phyloP scores from a whole-genome alignment of 1,140 invertebrate genomes.

The Drosophila lowei region DNA sequence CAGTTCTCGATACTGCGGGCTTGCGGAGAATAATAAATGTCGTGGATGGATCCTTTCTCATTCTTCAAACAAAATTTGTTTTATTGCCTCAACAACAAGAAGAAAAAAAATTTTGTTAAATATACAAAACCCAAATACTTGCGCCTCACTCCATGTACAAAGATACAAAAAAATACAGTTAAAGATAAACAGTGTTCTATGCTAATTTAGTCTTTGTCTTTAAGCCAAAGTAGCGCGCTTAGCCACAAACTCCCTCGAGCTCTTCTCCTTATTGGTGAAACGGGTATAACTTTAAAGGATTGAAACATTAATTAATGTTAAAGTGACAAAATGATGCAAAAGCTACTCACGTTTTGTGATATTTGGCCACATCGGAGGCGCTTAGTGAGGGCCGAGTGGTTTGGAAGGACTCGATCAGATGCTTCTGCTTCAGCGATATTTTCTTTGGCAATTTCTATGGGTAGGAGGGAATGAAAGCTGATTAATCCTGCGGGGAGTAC shows the following conservation, averaged over 20 bases:
- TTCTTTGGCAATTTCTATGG: slow-evolving; percentile 76
- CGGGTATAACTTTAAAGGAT: slow-evolving; percentile 60
- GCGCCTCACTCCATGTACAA: slow-evolving; percentile 13
- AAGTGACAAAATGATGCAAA: no score
- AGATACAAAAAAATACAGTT: slow-evolving; percentile 10
- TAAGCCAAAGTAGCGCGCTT: slow-evolving; percentile 78
- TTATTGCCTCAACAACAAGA: slow-evolving; percentile 57
- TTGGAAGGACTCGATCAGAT: slow-evolving; percentile 73
- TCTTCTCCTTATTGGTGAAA: slow-evolving; percentile 80
- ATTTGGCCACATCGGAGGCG: slow-evolving; percentile 67
- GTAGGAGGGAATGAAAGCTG: slow-evolving; percentile 24
- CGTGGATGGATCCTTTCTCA: background rate
- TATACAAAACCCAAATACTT: slow-evolving; percentile 35
- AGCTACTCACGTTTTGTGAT: slow-evolving; percentile 73
- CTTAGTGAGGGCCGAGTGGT: slow-evolving; percentile 72
- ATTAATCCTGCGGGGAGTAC: background rate
- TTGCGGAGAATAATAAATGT: no score
- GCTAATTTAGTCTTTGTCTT: slow-evolving; percentile 54
- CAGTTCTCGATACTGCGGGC: background rate
- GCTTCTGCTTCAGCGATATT: slow-evolving; percentile 73
- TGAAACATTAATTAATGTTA: background rate
- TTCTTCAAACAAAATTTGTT: slow-evolving; percentile 44
- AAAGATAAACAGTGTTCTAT: slow-evolving; percentile 37
- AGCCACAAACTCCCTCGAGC: slow-evolving; percentile 74
- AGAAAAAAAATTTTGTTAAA: slow-evolving; percentile 29